A percentile compares a stretch with the other conserved stretches of the same genome.
These are phyloP conservation scores for Uromys caudimaculatus DNA, from an alignment of 2,797 vertebrate species.

Conservation along the genomic window DNA sequence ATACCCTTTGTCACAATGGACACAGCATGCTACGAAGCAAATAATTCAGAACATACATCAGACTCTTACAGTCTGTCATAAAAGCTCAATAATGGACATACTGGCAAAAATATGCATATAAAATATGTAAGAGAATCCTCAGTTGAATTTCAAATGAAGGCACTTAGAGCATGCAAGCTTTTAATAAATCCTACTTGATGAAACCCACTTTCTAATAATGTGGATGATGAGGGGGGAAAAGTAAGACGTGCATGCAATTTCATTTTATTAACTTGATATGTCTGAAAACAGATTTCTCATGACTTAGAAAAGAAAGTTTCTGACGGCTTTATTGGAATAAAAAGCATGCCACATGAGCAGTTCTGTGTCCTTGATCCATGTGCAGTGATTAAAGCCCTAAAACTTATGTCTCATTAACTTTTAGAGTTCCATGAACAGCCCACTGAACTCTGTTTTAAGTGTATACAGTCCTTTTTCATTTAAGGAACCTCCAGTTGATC, in stretches of 20 bases:
- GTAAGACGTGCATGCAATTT: constrained; percentile 71
- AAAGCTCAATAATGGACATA: constrained; percentile 71
- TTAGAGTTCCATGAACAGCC: constrained; percentile 55
- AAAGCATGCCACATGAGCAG: constrained; percentile 44
- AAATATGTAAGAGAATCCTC: constrained; percentile 71
- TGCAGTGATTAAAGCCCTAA: constrained; percentile 57
- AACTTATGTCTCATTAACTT: constrained; percentile 27
- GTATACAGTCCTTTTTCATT: constrained; percentile 38
- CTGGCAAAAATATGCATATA: constrained; percentile 73
- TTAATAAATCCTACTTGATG: constrained; percentile 81
- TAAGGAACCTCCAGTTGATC: not conserved
- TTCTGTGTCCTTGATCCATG: constrained; percentile 50
- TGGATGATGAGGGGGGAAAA: constrained; percentile 50
- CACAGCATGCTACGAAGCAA: not conserved
- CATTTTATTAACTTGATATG: constrained; percentile 78
- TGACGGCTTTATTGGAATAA: constrained; percentile 57
- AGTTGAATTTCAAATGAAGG: constrained; percentile 75
- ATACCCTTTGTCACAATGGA: not conserved
- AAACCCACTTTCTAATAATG: constrained; percentile 77
- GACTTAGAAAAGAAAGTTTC: constrained; percentile 74
- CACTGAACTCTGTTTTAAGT: constrained; percentile 62
- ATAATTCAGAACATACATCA: constrained; percentile 62
- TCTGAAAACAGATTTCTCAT: constrained; percentile 74
- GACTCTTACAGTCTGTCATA: constrained; percentile 55
- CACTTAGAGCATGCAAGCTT: constrained; percentile 73